These are phyloP conservation scores for Aratinga solstitialis DNA, from an alignment of 2,797 vertebrate genomes.

Conservation along the genomic window DNA sequence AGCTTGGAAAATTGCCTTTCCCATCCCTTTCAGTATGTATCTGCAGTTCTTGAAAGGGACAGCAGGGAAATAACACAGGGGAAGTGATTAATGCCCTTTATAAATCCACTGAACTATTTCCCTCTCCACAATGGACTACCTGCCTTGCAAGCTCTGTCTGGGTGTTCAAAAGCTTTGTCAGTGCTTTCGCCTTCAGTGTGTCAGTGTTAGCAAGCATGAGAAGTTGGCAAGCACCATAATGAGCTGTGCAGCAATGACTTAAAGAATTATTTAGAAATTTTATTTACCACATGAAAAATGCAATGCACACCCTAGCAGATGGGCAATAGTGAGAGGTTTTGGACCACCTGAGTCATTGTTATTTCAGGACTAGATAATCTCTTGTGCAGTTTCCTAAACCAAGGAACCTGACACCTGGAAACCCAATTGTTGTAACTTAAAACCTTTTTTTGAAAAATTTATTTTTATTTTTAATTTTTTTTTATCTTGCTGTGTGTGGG, in stretches of 20 bases:
- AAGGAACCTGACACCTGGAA: slow-evolving; percentile 36
- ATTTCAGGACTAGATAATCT: slow-evolving; percentile 37
- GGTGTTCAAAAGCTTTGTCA: neutral
- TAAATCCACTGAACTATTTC: neutral
- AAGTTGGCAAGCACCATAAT: neutral
- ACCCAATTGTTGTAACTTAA: slow-evolving; percentile 7
- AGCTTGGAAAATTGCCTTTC: neutral
- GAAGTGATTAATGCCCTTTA: neutral
- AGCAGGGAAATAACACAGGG: neutral
- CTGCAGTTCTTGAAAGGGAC: neutral
- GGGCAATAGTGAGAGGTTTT: neutral
- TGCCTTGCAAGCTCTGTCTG: neutral
- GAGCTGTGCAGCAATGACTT: neutral
- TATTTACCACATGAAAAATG: neutral
- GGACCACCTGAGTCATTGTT: slow-evolving; percentile 4
- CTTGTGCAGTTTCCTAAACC: slow-evolving; percentile 32
- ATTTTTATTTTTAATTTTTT: neutral
- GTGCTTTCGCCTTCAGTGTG: neutral
- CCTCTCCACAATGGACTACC: neutral
- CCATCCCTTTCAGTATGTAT: neutral
- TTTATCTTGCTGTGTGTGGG: neutral
- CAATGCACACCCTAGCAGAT: slow-evolving; percentile 9
- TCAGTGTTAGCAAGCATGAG: neutral
- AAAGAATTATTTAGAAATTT: neutral
- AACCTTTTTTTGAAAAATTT: slow-evolving; percentile 20